These are phyloP conservation scores for Thymelicus acteon DNA, from an alignment of 2,888 invertebrate species.

Conservation along the genomic window DNA sequence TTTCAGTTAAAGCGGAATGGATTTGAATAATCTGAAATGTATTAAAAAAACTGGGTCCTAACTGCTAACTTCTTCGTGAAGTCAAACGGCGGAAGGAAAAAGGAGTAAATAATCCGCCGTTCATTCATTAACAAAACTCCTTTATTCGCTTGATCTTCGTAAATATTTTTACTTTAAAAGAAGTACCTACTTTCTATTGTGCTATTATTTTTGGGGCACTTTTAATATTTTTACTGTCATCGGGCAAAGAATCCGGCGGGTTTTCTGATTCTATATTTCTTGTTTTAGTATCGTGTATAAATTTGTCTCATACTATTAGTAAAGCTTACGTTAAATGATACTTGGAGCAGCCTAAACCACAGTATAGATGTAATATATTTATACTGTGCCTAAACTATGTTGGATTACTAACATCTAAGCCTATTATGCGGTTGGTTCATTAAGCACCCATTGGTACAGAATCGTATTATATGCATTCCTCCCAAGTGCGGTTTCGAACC, in stretches of 20 bases:
- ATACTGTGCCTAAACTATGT: no score
- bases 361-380: no score
- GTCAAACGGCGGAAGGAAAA: constrained; percentile 22
- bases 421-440: constrained; percentile 32
- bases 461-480: constrained; percentile 37
- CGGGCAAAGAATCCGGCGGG: no score
- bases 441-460: constrained; percentile 21
- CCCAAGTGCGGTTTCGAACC: constrained; percentile 26
- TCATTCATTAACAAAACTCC: constrained; percentile 44
- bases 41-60: constrained; percentile 18
- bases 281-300: no score
- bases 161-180: constrained; percentile 5
- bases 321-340: no score
- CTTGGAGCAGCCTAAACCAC: no score
- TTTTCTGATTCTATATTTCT: no score
- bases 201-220: not conserved
- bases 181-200: not conserved
- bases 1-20: constrained; percentile 13
- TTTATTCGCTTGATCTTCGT: constrained; percentile 42
- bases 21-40: constrained; percentile 30
- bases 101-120: constrained; percentile 38
- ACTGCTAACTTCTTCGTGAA: constrained; percentile 25
- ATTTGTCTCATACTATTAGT: no score
- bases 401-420: not conserved
- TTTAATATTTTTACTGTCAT: no score